These are phyloP conservation scores for Lycocerus yunnanus DNA, from an alignment of 2,888 invertebrate genomes.

Conservation along the genomic window DNA sequence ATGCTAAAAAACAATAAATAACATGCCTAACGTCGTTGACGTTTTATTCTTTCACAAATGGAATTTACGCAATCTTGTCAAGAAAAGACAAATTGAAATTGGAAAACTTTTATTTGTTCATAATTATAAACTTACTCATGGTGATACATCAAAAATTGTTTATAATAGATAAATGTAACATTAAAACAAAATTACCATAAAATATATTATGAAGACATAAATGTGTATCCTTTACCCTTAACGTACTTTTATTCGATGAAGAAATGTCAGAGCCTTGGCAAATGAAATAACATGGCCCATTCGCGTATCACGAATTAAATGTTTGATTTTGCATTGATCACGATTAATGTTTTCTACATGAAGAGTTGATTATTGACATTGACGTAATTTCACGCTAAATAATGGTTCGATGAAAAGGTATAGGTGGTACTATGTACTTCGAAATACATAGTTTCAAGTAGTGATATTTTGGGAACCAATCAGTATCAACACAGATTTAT, in stretches of 20 bases:
- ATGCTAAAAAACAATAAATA: too few relatives aligned
- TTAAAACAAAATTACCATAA: neutral
- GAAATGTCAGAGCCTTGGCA: constrained; percentile 32
- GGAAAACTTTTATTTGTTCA: neutral
- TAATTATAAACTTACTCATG: neutral
- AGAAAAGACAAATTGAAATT: neutral
- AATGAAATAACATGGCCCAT: constrained; percentile 26
- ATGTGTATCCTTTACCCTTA: constrained; percentile 29
- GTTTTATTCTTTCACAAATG: neutral
- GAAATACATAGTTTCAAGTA: neutral
- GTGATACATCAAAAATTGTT: neutral
- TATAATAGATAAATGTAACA: neutral
- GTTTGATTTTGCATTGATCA: constrained; percentile 19
- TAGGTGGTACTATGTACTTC: too few relatives aligned
- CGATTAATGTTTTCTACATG: constrained; percentile 14
- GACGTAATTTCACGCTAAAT: constrained; percentile 14
- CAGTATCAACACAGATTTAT: neutral
- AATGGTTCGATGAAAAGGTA: neutral
- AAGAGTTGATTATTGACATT: neutral
- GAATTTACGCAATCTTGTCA: neutral
- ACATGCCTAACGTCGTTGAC: neutral
- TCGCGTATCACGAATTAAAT: constrained; percentile 31
- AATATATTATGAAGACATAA: neutral
- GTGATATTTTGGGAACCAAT: neutral
- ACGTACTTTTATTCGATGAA: constrained; percentile 16